phyloP scores from a whole-genome alignment of 2,888 invertebrate genomes.

The Onchidella celtica region DNA sequence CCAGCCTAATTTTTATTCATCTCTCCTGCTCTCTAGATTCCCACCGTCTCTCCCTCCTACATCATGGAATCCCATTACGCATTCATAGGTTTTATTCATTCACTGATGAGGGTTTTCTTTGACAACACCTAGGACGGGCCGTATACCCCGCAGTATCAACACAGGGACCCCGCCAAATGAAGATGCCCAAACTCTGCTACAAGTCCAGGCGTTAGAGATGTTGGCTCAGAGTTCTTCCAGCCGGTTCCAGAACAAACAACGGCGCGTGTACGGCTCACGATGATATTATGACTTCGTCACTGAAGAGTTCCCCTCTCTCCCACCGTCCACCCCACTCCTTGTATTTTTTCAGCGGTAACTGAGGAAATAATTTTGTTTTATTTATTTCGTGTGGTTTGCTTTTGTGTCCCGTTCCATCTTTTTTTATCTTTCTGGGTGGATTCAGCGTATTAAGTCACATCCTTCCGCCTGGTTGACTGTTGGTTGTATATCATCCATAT shows the following conservation, averaged over 20 bases:
- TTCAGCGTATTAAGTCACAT: too few species aligned
- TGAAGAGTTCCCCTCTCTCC: too few species aligned
- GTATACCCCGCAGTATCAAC: not conserved
- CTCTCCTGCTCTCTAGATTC: not conserved
- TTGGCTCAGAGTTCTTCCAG: not conserved
- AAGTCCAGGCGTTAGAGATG: not conserved
- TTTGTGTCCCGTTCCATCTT: too few species aligned
- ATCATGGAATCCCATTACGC: constrained; percentile 14
- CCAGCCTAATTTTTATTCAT: too few species aligned
- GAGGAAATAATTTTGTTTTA: too few species aligned
- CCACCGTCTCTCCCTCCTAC: not conserved
- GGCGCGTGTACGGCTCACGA: not conserved
- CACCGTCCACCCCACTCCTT: too few species aligned
- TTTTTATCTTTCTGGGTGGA: too few species aligned
- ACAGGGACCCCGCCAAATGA: not conserved
- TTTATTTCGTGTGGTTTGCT: too few species aligned
- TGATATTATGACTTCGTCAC: not conserved
- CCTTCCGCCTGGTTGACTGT: too few species aligned
- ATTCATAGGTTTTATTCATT: constrained; percentile 24
- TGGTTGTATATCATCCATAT: too few species aligned
- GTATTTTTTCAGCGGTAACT: too few species aligned
- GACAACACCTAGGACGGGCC: not conserved
- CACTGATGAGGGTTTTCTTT: not conserved
- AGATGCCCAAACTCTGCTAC: not conserved
- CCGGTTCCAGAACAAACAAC: not conserved